phyloP scores from a whole-genome alignment of 2,888 invertebrate genomes.

The Brachycybe producta region DNA sequence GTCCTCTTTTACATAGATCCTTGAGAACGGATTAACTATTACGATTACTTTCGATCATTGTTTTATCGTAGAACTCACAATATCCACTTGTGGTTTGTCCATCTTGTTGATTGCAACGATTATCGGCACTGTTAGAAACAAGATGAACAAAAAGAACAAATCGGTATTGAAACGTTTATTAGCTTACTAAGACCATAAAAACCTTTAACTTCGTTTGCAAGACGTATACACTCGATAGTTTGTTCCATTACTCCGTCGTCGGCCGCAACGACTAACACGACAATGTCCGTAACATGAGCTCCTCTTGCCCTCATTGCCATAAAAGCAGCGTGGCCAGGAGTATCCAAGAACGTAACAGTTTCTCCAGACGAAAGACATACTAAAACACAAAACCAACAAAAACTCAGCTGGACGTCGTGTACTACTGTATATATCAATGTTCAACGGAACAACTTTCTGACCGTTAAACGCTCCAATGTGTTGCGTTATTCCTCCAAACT shows the following conservation, averaged over 20 bases:
- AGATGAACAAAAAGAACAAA: too few relatives aligned
- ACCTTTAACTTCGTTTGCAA: constrained; percentile 67
- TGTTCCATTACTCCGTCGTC: constrained; percentile 99
- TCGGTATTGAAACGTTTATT: not conserved
- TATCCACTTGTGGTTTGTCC: constrained; percentile 78
- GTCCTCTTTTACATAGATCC: constrained; percentile 58
- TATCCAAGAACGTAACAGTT: constrained; percentile 86
- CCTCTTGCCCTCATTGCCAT: constrained; percentile 84
- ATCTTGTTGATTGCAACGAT: constrained; percentile 97
- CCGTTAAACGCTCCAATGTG: constrained; percentile 96
- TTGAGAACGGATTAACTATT: constrained; percentile 29
- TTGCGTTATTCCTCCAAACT: constrained; percentile 98
- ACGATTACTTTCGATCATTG: constrained; percentile 22
- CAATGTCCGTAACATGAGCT: constrained; percentile 88
- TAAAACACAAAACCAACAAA: constrained; percentile 34
- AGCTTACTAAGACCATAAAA: too few relatives aligned
- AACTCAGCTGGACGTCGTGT: not conserved
- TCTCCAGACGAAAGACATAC: constrained; percentile 56
- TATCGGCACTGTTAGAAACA: constrained; percentile 63
- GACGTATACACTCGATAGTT: constrained; percentile 77
- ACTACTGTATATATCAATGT: not conserved
- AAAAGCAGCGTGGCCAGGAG: constrained; percentile 98
- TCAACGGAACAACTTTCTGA: constrained; percentile 25
- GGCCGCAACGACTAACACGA: constrained; percentile 91
- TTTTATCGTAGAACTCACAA: constrained; percentile 43